phyloP scores from a whole-genome alignment of 2,113 vertebrate species.

The Saimiri boliviensis region DNA sequence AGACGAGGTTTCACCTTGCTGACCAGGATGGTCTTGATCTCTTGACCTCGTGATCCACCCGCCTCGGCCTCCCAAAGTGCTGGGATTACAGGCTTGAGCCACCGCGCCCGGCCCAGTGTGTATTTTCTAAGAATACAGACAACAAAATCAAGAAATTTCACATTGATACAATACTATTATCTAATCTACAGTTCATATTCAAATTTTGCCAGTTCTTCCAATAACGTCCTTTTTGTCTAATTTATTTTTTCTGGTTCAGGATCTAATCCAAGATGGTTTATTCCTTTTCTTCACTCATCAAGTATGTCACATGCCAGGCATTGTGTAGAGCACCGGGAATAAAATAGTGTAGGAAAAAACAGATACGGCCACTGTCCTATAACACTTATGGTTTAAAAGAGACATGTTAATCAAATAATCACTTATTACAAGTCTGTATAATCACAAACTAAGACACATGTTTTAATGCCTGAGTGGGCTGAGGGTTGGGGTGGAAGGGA shows the following conservation, averaged over 20 bases:
- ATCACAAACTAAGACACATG: not conserved
- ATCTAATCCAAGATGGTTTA: not conserved
- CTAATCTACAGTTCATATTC: not conserved
- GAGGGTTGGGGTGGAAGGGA: too few relatives aligned
- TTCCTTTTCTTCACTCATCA: not conserved
- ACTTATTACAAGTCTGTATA: not conserved
- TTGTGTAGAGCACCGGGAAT: not conserved
- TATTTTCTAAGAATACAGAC: not conserved
- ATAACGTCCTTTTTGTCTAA: not conserved
- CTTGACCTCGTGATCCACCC: too few relatives aligned
- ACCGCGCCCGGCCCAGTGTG: too few relatives aligned
- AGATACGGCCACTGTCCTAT: not conserved
- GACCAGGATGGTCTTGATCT: too few relatives aligned
- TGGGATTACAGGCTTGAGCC: too few relatives aligned
- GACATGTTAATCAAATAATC: not conserved
- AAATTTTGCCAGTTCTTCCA: not conserved
- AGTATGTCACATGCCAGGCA: not conserved
- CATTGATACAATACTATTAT: not conserved
- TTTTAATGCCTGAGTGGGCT: not conserved
- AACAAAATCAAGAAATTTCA: not conserved
- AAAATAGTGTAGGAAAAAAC: not conserved
- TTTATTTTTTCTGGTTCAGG: not conserved
- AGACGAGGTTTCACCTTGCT: too few relatives aligned
- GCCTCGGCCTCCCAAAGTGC: too few relatives aligned
- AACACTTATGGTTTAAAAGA: not conserved